Conservation (phyloP, 2,888 invertebrate genomes). For the Drosophila borealis region DNA sequence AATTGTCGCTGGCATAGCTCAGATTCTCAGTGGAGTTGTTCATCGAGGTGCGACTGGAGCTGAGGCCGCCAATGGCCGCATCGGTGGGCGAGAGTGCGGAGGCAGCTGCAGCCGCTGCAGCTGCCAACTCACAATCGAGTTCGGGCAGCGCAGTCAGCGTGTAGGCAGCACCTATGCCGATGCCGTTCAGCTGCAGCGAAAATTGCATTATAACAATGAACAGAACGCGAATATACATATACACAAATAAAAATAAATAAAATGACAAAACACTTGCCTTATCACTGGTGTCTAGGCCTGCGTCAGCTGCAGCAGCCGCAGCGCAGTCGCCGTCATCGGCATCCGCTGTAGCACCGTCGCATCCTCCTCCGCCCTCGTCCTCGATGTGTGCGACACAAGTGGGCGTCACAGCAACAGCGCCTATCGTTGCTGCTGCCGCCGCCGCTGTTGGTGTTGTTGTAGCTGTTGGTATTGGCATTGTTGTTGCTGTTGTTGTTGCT, state of each 20-base stretch:
- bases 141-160: conserved; percentile 42
- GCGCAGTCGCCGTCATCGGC: conserved; percentile 55
- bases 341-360: conserved; percentile 33
- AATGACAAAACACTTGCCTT: conserved; percentile 59
- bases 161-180: conserved; percentile 50
- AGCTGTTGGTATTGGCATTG: conserved; percentile 24
- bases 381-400: conserved; percentile 59
- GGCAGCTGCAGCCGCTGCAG: conserved; percentile 45
- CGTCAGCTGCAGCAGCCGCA: conserved; percentile 43
- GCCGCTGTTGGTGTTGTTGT: conserved; percentile 16
- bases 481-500: conserved; percentile 21
- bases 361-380: conserved; percentile 62
- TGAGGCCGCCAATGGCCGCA: conserved; percentile 57
- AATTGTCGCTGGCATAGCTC: conserved; percentile 84
- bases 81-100: conserved; percentile 66
- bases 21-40: conserved; percentile 85
- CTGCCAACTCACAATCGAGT: conserved; percentile 57
- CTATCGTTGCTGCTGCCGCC: conserved; percentile 33
- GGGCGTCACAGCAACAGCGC: conserved; percentile 56
- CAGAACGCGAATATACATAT: conserved; percentile 22
- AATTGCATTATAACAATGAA: conserved; percentile 32
- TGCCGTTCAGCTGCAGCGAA: conserved; percentile 45
- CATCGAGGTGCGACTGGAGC: conserved; percentile 82
- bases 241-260: conserved; percentile 6
- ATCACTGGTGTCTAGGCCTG: conserved; percentile 48